Percentiles rank a stretch among this genome's conserved stretches.
phyloP scores from a whole-genome alignment of 2,797 vertebrate genomes.

The Pseudochirops cupreus region DNA sequence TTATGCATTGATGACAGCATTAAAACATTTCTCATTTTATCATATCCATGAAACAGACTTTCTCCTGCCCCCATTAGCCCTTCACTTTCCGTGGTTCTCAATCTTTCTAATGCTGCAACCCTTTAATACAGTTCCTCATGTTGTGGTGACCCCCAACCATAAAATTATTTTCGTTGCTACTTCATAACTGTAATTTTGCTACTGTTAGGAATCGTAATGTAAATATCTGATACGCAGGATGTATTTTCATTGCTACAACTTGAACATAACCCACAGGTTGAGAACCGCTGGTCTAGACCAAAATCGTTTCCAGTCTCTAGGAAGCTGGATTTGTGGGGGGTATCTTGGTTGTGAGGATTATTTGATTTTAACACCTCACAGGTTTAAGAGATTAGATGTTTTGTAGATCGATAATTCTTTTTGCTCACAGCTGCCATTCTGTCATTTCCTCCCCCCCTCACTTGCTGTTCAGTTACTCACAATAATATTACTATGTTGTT shows the following conservation, averaged over 20 bases:
- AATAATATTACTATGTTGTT: slow-evolving; percentile 48
- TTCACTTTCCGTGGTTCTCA: too few species aligned
- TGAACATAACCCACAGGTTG: too few species aligned
- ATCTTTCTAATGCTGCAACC: too few species aligned
- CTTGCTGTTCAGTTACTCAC: slow-evolving; percentile 72
- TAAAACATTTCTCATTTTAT: neutral
- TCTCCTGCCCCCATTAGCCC: neutral
- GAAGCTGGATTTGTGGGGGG: slow-evolving; percentile 18
- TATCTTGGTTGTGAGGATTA: slow-evolving; percentile 38
- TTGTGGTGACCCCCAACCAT: too few species aligned
- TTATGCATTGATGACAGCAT: neutral
- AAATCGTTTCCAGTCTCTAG: neutral
- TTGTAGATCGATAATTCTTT: slow-evolving; percentile 72
- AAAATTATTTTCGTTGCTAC: too few species aligned
- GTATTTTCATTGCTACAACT: too few species aligned
- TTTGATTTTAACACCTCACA: slow-evolving; percentile 71
- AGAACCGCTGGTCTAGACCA: too few species aligned
- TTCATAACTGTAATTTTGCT: too few species aligned
- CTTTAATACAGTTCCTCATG: too few species aligned
- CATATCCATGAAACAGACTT: neutral
- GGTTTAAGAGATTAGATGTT: slow-evolving; percentile 71
- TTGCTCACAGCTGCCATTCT: slow-evolving; percentile 56
- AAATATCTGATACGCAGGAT: too few species aligned
- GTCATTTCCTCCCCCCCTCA: slow-evolving; percentile 73
- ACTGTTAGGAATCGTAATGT: too few species aligned